Percentiles rank a stretch among this genome's conserved stretches.
These are phyloP conservation scores for Diploptera punctata DNA, from an alignment of 2,888 invertebrate species.

Conservation along the genomic window DNA sequence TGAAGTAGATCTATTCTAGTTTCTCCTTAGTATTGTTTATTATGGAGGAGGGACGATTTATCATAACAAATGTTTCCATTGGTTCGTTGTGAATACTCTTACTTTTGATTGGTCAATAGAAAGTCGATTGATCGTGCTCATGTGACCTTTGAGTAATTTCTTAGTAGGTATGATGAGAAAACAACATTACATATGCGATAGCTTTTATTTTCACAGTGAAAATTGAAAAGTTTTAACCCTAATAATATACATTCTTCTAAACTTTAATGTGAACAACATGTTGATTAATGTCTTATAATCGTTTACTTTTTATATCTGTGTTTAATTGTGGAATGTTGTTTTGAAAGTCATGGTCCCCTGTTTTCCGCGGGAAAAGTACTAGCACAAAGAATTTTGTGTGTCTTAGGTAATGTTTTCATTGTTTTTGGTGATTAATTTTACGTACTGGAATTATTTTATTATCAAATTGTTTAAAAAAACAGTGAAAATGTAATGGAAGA, in stretches of 20 bases:
- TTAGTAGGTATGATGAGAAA: constrained; percentile 15
- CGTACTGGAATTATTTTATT: neutral
- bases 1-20: constrained; percentile 1
- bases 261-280: neutral
- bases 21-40: constrained; percentile 32
- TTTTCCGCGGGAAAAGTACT: constrained; percentile 43
- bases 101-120: constrained; percentile 40
- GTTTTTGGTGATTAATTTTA: neutral
- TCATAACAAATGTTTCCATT: constrained; percentile 44
- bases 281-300: neutral
- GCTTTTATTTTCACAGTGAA: constrained; percentile 5
- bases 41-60: constrained; percentile 41
- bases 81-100: constrained; percentile 32
- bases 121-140: constrained; percentile 45
- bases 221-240: neutral
- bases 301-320: neutral
- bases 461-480: neutral
- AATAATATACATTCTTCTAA: neutral
- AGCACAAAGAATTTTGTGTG: constrained; percentile 33
- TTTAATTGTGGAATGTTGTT: constrained; percentile 23
- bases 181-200: constrained; percentile 14
- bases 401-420: constrained; percentile 23
- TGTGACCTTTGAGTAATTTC: constrained; percentile 45
- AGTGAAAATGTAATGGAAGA: neutral
- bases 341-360: constrained; percentile 42